phyloP scores from a whole-genome alignment of 53 echinoderm and acorn worm species.

The Paelopatides confundens region DNA sequence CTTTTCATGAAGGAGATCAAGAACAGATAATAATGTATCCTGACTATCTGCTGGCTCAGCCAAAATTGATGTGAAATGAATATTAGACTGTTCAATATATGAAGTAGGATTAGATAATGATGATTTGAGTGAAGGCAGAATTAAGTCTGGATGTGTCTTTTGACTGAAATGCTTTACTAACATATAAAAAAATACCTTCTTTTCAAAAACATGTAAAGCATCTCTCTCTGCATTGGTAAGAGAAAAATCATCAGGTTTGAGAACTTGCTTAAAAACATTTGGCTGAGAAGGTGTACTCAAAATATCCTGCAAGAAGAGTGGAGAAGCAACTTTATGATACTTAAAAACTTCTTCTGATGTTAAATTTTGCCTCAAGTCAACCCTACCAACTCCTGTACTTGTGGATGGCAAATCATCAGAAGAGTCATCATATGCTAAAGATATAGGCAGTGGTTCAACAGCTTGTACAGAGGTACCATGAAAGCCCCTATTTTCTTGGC shows the following conservation, averaged over 20 bases:
- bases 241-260: conserved; percentile 1
- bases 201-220: not conserved
- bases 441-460: conserved; percentile 15
- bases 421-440: not conserved
- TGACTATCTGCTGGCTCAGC: conserved; percentile 16
- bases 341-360: not conserved
- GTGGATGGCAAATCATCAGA: not conserved
- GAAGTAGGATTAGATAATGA: not conserved
- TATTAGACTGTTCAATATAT: not conserved
- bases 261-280: not conserved
- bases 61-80: conserved; percentile 31
- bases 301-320: not conserved
- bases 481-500: not conserved
- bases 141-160: conserved; percentile 1
- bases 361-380: not conserved
- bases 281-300: not conserved
- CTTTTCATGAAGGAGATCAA: conserved; percentile 20
- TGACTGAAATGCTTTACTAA: not conserved
- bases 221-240: not conserved
- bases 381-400: not conserved
- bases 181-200: conserved; percentile 20
- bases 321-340: not conserved
- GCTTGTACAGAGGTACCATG: conserved; percentile 33
- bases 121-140: not conserved
- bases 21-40: conserved; percentile 25